Base-by-base conservation (phyloP, 2,888 invertebrate species). In the Oeneis ivallda region DNA sequence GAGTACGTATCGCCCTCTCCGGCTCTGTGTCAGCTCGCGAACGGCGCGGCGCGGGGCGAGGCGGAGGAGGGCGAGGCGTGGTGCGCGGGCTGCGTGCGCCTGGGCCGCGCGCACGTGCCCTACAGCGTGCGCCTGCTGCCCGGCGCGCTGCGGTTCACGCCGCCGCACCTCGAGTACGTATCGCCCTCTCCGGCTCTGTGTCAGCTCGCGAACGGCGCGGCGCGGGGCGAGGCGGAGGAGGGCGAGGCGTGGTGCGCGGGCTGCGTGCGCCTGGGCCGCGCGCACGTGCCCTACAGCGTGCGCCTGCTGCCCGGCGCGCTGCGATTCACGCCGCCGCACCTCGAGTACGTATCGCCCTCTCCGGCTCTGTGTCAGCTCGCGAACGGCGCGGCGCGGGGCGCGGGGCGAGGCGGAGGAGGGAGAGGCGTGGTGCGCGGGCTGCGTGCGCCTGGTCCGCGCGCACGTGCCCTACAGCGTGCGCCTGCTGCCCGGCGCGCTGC, bases 61-160 rank as follows among this genome's bases (percentile, higher is more conserved):
- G 26, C 73, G 39, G 75, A 26, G 45, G 72, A 11, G 64, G 58
- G 59, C 50, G 81, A 72, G 72, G 81, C 80, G 69, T 83, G 81
- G 81, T 87, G 87, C 80, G 79, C 77, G 88, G 94, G 87, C 72
- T 82, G 80, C 80, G 77, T 81, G 81, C 76, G 76, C 65, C 69
- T 86, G 73, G 87, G 86, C 41, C 79, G 80, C 75, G 83, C 84
- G 63, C 77, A 77, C 66, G 71, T 85, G 81, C 85, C 86, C 58
- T 89, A 82, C 84, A 80, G 81, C 77, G 77, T 87, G 81, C 84
- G 83, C 7, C 76, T 89, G 74, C 70, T 81, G 79, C 83, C 81
- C 64, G 86, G 85, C 75, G 78, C 82, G 71, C 78, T 85, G 64
- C 67, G 62, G 53, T 72, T 79, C 41, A 45, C 62, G 39, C 84